Base-by-base conservation (phyloP, 2,113 vertebrate species). In the Forbesichthys papilliferus region DNA sequence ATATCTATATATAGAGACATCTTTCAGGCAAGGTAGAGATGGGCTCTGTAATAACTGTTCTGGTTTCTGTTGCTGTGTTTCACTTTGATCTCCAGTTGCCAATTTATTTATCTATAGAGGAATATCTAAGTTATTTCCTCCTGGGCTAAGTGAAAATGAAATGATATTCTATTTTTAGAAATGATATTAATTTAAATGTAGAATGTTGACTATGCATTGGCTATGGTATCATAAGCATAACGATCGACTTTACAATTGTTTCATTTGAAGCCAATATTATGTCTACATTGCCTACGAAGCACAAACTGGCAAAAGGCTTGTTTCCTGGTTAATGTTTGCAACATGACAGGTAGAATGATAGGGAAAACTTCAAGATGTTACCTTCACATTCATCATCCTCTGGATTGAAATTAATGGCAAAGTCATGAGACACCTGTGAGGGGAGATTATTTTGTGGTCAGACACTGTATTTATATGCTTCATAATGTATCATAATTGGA, bases 381-480 rank as follows among this genome's bases (percentile, higher is more conserved):
- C 97, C 96, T 94, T 98, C 96, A 78, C 96, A 98, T 90, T 97
- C 96, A 1, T 97, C 95, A 0, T 98, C 94, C 12, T 97, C 95
- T 0, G 94, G 95, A 85, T 97, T 98, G 86, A 99, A 98, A 84
- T 96, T 97, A 87, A 98, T 97, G 83, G 97, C 96, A 48, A 98
- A 98, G 83, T 99, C 95, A 48, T 98, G 97, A 56, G 97, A 98
- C 55, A 98, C 96, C 97, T 98, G 88, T 27, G 11, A 53, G 59
- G 46, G 33, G 65, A 7, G 80, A n/a, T 69, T 4, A 73, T 13
- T 58, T 71, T 9, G 34, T 11, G 68, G n/a, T 71, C 34, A 76
- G 64, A 69, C 16, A 59, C 4, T 47, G 10, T 47, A 11, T 52
- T 52, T 5, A n/a, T 14, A 55, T 16, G 3, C 49, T 11, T 11